Conservation (phyloP, 2,113 vertebrate genomes). For the Sturnus vulgaris region DNA sequence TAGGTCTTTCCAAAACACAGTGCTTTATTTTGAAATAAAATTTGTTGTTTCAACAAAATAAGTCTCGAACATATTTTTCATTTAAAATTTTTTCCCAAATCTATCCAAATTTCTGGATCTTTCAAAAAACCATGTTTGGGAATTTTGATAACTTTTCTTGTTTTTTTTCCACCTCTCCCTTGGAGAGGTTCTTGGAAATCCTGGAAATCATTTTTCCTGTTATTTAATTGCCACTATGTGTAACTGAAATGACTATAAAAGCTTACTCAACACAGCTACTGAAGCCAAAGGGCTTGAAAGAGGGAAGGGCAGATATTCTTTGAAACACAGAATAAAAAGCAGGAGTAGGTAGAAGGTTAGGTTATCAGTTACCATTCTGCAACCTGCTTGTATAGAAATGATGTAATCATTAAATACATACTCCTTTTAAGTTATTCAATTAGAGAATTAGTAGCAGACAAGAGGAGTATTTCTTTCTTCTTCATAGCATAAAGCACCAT, state of each 20-base stretch:
- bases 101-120: background rate
- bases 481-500: background rate
- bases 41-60: background rate
- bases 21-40: background rate
- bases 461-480: background rate
- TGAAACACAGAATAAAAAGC: background rate
- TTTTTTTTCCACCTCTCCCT: background rate
- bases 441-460: background rate
- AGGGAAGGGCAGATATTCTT: slow-evolving; percentile 1
- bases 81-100: background rate
- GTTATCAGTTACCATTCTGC: background rate
- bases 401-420: background rate
- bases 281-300: background rate
- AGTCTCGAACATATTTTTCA: background rate
- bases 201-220: background rate
- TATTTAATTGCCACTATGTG: background rate
- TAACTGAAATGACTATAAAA: background rate
- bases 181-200: background rate
- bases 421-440: background rate
- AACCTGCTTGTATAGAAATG: background rate
- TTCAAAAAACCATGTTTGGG: background rate
- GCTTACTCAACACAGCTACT: background rate
- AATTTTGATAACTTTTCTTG: background rate
- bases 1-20: background rate
- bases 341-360: background rate